Evolutionary conservation across 2,888 invertebrate genomes (phyloP).

Genomic region (Crematogaster levior): DNA sequence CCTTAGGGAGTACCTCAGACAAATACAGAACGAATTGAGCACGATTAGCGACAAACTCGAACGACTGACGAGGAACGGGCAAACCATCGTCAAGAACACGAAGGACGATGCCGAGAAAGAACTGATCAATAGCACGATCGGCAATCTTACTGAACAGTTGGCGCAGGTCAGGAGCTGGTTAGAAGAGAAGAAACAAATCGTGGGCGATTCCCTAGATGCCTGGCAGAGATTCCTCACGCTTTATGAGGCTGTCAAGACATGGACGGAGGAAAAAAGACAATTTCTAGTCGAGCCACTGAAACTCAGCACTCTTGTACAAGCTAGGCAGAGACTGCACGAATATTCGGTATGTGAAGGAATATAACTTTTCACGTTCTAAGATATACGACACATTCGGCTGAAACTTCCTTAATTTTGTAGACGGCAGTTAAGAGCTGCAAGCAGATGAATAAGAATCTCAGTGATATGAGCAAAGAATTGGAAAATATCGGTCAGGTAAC

Average conservation of each 20-base stretch:
- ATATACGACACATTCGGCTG: background rate
- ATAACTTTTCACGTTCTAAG: background rate
- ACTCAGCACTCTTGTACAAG: constrained; percentile 92
- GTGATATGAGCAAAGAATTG: constrained; percentile 96
- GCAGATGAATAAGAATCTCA: constrained; percentile 93
- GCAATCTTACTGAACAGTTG: constrained; percentile 92
- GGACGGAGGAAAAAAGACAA: constrained; percentile 93
- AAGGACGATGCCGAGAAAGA: constrained; percentile 92
- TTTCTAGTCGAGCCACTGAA: constrained; percentile 93
- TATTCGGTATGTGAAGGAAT: constrained; percentile 89
- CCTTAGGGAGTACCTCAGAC: constrained; percentile 92
- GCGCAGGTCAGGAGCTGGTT: constrained; percentile 92
- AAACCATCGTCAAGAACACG: constrained; percentile 92
- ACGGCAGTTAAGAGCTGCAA: constrained; percentile 96
- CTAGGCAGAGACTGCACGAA: constrained; percentile 94
- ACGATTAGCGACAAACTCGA: constrained; percentile 92
- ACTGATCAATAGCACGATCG: constrained; percentile 91
- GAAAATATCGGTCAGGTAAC: constrained; percentile 94
- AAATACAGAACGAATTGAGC: constrained; percentile 91
- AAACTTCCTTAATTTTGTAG: constrained; percentile 86
- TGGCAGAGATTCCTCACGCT: constrained; percentile 95
- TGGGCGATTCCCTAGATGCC: constrained; percentile 95
- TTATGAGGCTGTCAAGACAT: constrained; percentile 92
- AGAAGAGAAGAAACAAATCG: constrained; percentile 93
- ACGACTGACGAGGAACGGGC: constrained; percentile 92